phyloP scores from a whole-genome alignment of 2,888 invertebrate species.

The Luperina nickerlii region DNA sequence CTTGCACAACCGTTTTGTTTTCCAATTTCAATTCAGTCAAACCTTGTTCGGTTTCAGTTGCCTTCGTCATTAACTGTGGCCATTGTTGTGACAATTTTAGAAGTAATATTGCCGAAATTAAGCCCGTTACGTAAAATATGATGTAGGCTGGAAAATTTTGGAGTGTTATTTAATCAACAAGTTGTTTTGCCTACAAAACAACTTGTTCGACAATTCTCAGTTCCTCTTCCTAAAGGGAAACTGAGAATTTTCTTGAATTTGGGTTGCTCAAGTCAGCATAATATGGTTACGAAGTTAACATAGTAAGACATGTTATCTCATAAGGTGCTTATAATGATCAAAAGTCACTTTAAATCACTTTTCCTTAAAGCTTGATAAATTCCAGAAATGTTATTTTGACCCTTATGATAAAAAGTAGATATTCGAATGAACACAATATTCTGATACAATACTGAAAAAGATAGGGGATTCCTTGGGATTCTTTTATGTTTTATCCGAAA shows the following conservation, averaged over 20 bases:
- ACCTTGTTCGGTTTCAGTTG: conserved; percentile 68
- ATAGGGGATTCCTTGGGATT: too few relatives aligned
- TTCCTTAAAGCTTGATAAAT: not conserved
- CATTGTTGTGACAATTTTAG: conserved; percentile 71
- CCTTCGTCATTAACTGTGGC: conserved; percentile 68
- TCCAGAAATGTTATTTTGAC: not conserved
- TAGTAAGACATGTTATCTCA: not conserved
- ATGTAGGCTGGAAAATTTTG: conserved; percentile 67
- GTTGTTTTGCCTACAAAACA: not conserved
- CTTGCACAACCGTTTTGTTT: conserved; percentile 54
- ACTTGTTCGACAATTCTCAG: not conserved
- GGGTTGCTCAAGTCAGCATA: not conserved
- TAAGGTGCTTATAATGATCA: not conserved
- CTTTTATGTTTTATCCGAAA: not conserved
- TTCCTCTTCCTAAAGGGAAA: not conserved
- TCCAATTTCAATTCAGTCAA: conserved; percentile 64
- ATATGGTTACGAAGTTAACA: not conserved
- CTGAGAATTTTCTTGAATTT: not conserved
- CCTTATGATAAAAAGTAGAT: not conserved
- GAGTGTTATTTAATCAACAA: conserved; percentile 23
- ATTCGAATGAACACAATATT: not conserved
- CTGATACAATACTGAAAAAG: not conserved
- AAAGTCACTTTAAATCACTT: not conserved
- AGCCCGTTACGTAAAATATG: conserved; percentile 65
- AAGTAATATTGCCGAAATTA: conserved; percentile 63